phyloP scores from a whole-genome alignment of 2,888 invertebrate genomes.

The Nymphalis polychloros region DNA sequence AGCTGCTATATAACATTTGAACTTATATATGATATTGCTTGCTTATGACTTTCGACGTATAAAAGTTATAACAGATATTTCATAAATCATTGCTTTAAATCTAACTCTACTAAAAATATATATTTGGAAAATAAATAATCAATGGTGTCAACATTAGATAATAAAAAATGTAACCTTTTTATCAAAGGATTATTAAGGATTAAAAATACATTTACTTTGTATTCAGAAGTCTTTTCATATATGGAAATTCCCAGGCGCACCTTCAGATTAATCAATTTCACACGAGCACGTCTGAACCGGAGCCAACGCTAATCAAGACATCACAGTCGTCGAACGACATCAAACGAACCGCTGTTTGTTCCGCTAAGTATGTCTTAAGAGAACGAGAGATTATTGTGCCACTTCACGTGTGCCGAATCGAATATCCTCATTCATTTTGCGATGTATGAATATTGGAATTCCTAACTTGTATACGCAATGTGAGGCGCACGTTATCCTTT shows the following conservation, averaged over 20 bases:
- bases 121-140: no score
- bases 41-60: no score
- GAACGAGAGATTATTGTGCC: conserved; percentile 6
- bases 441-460: conserved; percentile 4
- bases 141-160: no score
- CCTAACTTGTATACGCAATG: background rate
- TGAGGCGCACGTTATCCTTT: background rate
- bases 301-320: conserved; percentile 30
- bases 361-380: conserved; percentile 14
- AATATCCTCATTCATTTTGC: conserved; percentile 9
- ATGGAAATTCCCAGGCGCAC: background rate
- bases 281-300: conserved; percentile 17
- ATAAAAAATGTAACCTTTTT: background rate
- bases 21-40: no score
- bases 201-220: background rate
- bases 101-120: no score
- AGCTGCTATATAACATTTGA: no score
- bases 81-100: no score
- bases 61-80: no score
- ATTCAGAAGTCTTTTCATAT: background rate
- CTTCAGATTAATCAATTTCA: conserved; percentile 27
- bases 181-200: background rate
- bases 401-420: conserved; percentile 14
- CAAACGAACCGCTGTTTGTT: conserved; percentile 31
- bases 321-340: conserved; percentile 21